Base-by-base conservation (phyloP, 2,113 vertebrate genomes). In the Heloderma charlesbogerti region DNA sequence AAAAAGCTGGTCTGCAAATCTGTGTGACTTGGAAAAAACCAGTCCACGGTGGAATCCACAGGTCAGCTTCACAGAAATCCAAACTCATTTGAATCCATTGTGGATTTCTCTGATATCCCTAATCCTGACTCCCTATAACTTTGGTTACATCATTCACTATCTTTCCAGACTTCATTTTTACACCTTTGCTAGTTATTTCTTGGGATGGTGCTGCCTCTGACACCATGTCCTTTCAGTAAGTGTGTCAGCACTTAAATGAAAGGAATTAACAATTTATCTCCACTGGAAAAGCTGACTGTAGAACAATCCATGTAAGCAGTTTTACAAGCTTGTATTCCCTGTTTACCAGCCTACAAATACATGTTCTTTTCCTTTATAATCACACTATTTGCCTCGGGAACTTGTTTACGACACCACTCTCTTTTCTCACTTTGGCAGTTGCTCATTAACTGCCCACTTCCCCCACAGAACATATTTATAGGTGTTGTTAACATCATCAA, bases 361-460 rank as follows among this genome's bases (percentile, higher is more conserved):
- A 89, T 71, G 57, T 2, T 86, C 60, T 77, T 92, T 90, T 66
- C 89, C 91, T 90, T 75, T 71, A 45, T 84, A 94, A 93, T 88
- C 93, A 90, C 86, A 87, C 81, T 57, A 89, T 5, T 69, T 63
- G 84, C 87, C 84, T 87, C 94, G 48, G 92, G 91, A 96, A 94
- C 91, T 75, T 94, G 91, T 93, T 94, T 93, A 80, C 79, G 12
- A 92, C 86, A 3, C 67, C 18, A 0, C 84, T 84, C 91, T 88
- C 92, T 88, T 90, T 75, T 45, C 94, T 96, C 95, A 92, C 94
- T 86, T 91, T 89, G 93, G 93, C 90, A 91, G 89, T 90, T 90
- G 82, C 93, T 94, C 94, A 94, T 96, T 95, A 95, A 93, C 22
- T 51, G 79, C 89, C 83, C 87, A 88, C 86, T 63, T 48, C 86